Evolutionary conservation across 2,113 vertebrate genomes (phyloP), one percentile per base, ranked within the genome.

Genomic region (Stigmatopora nigra): DNA sequence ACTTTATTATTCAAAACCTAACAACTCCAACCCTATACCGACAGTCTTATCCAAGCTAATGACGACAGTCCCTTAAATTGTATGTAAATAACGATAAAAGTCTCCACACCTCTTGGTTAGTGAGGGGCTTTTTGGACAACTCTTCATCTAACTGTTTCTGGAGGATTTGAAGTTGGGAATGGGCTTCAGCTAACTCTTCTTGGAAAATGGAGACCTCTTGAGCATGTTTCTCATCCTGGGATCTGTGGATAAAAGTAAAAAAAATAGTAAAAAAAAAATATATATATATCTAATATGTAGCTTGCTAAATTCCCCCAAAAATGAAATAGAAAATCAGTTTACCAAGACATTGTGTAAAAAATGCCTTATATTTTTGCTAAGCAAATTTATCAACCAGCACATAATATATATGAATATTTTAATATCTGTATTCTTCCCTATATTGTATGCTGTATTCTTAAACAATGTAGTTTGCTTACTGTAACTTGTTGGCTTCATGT

Each of bases 91-190:
- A 7, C 17, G 4, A 58, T 51, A 17, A 61, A 3, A 4, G 11
- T 15, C 4, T 4, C 20, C 20, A 78, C 85, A 96, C 97, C 92
- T 99, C 95, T 78, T 99, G 97, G 81, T 87, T 93, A 66, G 90
- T 91, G 49, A 91, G 70, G 0, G 95, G 95, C 67, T 93, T 91
- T 65, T 93, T 93, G 70, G 70, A 82, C 44, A 95, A 88, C 69
- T 95, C 92, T 7, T 95, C 94, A 0, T 96, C 92, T 70, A 98
- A 86, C 70, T 93, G 92, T 68, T 94, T 93, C 89, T 92, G 94
- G 7, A 99, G 88, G 71, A 96, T 85, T 78, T 95, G 94, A 19
- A 99, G 92, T 77, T 93, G 93, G 49, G 88, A 85, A n/a, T 87
- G 90, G 31, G 95, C 91, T 74, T 97, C 94, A 4, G 91, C 86